Base-by-base conservation (phyloP, 1,140 invertebrate species). In the Vollenhovia emeryi region DNA sequence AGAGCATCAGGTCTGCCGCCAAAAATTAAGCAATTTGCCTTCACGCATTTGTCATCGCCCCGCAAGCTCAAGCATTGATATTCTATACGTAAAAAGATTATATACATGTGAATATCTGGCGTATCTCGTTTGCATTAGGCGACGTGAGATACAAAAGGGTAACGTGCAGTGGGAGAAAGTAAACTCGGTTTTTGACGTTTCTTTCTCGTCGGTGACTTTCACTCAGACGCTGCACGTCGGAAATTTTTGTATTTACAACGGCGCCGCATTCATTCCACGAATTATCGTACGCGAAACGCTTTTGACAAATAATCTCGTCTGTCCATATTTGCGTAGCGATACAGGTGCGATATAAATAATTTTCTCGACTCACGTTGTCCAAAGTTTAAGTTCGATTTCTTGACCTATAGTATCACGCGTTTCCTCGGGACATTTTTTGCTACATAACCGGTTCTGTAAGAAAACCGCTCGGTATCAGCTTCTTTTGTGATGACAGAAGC, bases 91-190 rank as follows among this genome's bases (percentile, higher is more conserved):
- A 36, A 7, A 30, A 2, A 45, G 6, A 36, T 66, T 52, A 27
- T 36, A 68, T 52, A 18, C 9, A 8, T 60, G 57, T 8, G 7
- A 64, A 43, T 18, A n/a, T 59, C 36, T 15, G 40, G 18, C 60
- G 50, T 64, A 27, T 76, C n/a, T 79, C 18, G 13, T 4, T 45
- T 60, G 40, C 24, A 4, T 27, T 13, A 15, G 18, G 3, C 3
- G 18, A 43, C n/a, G 45, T 24, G 15, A 73, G 24, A 57, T 30
- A 21, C 52, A 73, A 78, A 55, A 79, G 18, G 21, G 13, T 13
- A 11, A 18, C 13, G 18, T 13, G 48, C 21, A 79, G 0, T 11
- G 11, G 40, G 86, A 88, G 87, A 88, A 89, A 88, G 87, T 86
- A n/a, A 36, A 27, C 55, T 50, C 18, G n/a, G 21, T 76, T 89